Base-by-base conservation (phyloP, 1,140 invertebrate species). In the Apocrypta bakeri region DNA sequence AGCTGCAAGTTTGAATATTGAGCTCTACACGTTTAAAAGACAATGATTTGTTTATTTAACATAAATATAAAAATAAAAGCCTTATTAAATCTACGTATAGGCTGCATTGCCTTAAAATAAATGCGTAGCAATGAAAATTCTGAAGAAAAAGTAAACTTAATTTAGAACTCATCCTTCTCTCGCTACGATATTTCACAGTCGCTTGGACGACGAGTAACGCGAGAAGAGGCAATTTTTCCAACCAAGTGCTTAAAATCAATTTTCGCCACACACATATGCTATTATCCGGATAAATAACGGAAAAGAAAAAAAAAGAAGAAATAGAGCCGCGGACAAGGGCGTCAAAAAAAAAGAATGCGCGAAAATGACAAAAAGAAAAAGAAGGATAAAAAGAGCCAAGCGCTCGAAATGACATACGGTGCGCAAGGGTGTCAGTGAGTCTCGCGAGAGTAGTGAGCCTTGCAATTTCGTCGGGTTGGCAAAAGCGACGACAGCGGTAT, bases 391-490 rank as follows among this genome's bases (percentile, higher is more conserved):
- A 29, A 68, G 68, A 21, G 17, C 6, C 25, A 69, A 29, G 68
- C 17, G 29, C 29, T 69, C 31, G 68, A 69, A 69, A 69, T 29
- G 17, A n/a, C 14, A 69, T 31, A 69, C 17, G 17, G 9, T 21
- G 31, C 12, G 29, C 31, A 33, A 6, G 21, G 12, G 7, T 29
- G 2, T 31, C 27, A 17, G 31, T 8, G 2, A 69, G 68, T 69
- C 31, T 69, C 68, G 25, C 12, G 31, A 69, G 68, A 69, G 29
- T 69, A 37, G 68, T 69, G 68, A 69, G 31, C 29, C 68, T 69
- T 37, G 31, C 68, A 69, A 37, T 69, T 69, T 69, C 31, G 68
- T 17, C 31, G 29, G 29, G 29, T 69, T 33, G 68, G 68, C 68
- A 69, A 31, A 27, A 31, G 68, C 29, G 21, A 31, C 17, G n/a